Conservation (phyloP, 2,113 vertebrate genomes). For the Dasyurus viverrinus region DNA sequence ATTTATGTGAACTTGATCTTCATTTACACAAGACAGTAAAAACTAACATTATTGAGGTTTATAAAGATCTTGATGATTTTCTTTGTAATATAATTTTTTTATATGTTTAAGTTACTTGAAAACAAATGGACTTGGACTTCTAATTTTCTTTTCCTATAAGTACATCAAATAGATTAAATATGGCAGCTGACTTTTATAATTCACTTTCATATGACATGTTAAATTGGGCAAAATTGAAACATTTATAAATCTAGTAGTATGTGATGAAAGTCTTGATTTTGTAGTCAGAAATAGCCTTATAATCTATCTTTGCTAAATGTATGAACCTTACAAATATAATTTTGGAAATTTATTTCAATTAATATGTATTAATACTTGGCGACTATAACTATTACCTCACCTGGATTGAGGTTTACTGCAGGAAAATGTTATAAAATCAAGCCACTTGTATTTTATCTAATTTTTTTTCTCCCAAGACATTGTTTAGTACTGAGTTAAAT, state of each 20-base stretch:
- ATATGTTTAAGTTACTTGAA: neutral
- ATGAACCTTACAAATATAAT: neutral
- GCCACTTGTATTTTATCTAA: neutral
- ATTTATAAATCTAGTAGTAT: neutral
- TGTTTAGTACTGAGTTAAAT: neutral
- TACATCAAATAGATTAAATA: neutral
- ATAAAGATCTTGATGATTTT: neutral
- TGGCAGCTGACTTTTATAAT: neutral
- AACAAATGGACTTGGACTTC: neutral
- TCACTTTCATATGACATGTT: neutral
- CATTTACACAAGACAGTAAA: neutral
- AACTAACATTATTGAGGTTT: neutral
- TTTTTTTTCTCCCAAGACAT: neutral
- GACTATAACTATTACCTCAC: neutral
- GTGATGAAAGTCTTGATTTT: neutral
- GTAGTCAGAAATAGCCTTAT: neutral
- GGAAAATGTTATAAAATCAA: neutral
- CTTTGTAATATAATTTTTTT: neutral
- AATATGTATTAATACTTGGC: neutral
- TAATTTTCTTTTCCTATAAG: neutral
- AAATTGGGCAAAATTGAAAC: neutral
- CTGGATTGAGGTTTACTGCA: neutral
- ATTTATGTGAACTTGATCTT: neutral
- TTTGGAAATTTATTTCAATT: neutral
- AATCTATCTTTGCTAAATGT: neutral